Conservation (phyloP, 2,888 invertebrate species). For the Busseola fusca region DNA sequence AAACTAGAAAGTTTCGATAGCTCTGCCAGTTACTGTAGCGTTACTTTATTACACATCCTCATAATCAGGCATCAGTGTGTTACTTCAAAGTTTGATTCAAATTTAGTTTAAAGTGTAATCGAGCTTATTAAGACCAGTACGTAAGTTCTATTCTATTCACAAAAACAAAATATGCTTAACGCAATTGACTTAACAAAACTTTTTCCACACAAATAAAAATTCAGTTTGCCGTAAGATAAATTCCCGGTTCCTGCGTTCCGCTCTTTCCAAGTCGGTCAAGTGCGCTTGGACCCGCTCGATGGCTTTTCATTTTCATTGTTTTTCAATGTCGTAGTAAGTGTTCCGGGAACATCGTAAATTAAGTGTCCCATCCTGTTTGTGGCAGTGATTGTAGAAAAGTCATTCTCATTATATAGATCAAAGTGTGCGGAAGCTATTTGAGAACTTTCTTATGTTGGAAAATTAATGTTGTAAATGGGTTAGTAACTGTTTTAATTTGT, state of each 20-base stretch:
- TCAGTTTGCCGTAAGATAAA: slow-evolving; percentile 56
- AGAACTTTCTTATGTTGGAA: background rate
- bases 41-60: background rate
- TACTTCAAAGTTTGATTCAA: slow-evolving; percentile 1
- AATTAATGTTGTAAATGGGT: background rate
- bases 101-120: background rate
- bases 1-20: slow-evolving; percentile 14
- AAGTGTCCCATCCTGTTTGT: slow-evolving; percentile 35
- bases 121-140: background rate
- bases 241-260: slow-evolving; percentile 61
- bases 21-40: background rate
- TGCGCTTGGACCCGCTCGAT: slow-evolving; percentile 64
- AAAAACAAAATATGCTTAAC: slow-evolving; percentile 4
- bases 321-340: slow-evolving; percentile 62
- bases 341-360: slow-evolving; percentile 40
- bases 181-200: slow-evolving; percentile 18
- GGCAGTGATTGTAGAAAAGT: slow-evolving; percentile 26
- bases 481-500: background rate
- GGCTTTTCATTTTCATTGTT: slow-evolving; percentile 74
- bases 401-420: slow-evolving; percentile 10
- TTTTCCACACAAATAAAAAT: slow-evolving; percentile 32
- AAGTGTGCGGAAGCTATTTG: background rate
- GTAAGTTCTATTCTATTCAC: background rate
- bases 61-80: background rate
- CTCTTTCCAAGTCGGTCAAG: slow-evolving; percentile 71